Percentiles rank a stretch among this genome's conserved stretches.
Conservation (phyloP, 1,140 invertebrate species). For the Ctenoplectra terminalis region DNA sequence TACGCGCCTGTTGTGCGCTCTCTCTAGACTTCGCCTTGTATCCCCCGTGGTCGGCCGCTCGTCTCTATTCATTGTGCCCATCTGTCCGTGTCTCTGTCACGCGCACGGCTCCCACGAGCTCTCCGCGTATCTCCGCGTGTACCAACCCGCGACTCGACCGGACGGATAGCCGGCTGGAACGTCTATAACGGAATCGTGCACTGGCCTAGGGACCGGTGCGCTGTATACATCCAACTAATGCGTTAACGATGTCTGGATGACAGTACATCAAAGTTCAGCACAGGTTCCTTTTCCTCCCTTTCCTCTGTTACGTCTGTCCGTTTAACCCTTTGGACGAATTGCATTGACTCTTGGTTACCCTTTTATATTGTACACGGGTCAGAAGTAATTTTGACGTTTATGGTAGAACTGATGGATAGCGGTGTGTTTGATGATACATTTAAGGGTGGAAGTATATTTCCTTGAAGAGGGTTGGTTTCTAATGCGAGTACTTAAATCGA, state of each 20-base stretch:
- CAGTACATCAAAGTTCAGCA: constrained; percentile 76
- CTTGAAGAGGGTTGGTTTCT: not conserved
- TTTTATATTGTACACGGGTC: not conserved
- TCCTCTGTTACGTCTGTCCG: not conserved
- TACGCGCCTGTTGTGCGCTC: constrained; percentile 26
- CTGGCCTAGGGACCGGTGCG: constrained; percentile 29
- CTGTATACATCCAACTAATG: constrained; percentile 72
- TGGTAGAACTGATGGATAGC: not conserved
- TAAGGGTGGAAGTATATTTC: not conserved
- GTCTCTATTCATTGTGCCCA: constrained; percentile 26
- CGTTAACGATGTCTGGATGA: constrained; percentile 77
- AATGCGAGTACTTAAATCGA: not conserved
- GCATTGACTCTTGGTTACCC: not conserved
- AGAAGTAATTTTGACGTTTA: no score
- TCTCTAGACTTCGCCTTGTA: constrained; percentile 45
- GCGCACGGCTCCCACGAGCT: constrained; percentile 53
- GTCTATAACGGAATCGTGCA: constrained; percentile 66
- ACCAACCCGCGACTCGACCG: constrained; percentile 3
- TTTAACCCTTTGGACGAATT: constrained; percentile 32
- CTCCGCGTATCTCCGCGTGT: not conserved
- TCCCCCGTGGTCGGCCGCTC: not conserved
- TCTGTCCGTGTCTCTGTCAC: constrained; percentile 37
- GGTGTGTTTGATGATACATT: not conserved
- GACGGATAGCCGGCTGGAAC: constrained; percentile 52
- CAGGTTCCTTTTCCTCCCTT: constrained; percentile 35